phyloP scores from a whole-genome alignment of 2,888 invertebrate species.

The Creontiades dilutus region DNA sequence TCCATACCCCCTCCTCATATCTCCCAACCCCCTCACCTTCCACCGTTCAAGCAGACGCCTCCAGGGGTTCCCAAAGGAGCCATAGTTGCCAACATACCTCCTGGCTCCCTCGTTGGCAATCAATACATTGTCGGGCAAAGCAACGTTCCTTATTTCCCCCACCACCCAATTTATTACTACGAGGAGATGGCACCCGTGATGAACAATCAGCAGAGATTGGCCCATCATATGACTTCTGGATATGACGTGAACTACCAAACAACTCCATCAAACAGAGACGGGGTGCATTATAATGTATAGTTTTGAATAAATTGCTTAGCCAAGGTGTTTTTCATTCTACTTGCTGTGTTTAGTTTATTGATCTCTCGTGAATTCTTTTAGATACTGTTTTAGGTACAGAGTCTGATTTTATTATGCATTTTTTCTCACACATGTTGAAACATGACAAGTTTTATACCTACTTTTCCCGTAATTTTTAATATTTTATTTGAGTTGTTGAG shows the following conservation, averaged over 20 bases:
- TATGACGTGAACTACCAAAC: slow-evolving; percentile 54
- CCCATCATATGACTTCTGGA: slow-evolving; percentile 54
- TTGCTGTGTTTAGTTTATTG: slow-evolving; percentile 4
- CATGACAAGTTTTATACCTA: too few relatives aligned
- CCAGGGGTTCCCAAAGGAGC: slow-evolving; percentile 61
- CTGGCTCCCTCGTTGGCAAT: slow-evolving; percentile 39
- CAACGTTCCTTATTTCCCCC: slow-evolving; percentile 63
- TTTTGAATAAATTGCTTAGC: slow-evolving; percentile 50
- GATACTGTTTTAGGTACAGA: not conserved
- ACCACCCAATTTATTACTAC: slow-evolving; percentile 64
- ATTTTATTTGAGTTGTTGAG: too few relatives aligned
- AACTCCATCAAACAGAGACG: slow-evolving; percentile 50
- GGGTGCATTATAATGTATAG: slow-evolving; percentile 66
- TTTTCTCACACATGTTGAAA: not conserved
- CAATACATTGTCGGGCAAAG: slow-evolving; percentile 57
- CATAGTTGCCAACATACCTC: slow-evolving; percentile 60
- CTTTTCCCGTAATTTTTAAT: too few relatives aligned
- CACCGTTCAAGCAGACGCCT: slow-evolving; percentile 60
- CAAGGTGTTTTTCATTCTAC: slow-evolving; percentile 42
- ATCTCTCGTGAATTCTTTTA: slow-evolving; percentile 18
- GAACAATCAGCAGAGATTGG: slow-evolving; percentile 62
- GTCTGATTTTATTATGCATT: not conserved
- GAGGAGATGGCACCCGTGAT: slow-evolving; percentile 53
- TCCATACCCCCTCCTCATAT: slow-evolving; percentile 21
- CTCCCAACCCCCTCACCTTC: slow-evolving; percentile 36